A percentile compares a stretch with the other conserved stretches of the same genome.
phyloP scores from a whole-genome alignment of 2,888 invertebrate species.

The Abscondita cerata region DNA sequence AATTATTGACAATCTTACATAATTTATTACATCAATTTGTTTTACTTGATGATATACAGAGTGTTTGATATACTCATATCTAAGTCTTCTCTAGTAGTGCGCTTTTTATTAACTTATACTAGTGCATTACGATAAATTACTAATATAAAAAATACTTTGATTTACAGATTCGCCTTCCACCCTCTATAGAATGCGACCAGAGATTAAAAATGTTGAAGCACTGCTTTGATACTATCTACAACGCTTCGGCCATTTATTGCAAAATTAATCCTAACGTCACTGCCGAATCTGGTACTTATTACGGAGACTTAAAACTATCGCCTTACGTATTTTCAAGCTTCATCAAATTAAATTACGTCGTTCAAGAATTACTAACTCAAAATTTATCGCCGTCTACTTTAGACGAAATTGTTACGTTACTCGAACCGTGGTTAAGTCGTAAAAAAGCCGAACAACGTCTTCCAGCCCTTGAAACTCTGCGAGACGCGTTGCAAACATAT shows the following conservation, averaged over 20 bases:
- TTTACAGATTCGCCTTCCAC: constrained; percentile 55
- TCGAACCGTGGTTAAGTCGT: constrained; percentile 73
- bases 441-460: constrained; percentile 74
- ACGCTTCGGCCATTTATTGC: constrained; percentile 57
- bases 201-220: constrained; percentile 70
- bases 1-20: too few species aligned
- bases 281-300: constrained; percentile 39
- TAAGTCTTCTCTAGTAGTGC: too few species aligned
- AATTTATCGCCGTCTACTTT: constrained; percentile 74
- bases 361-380: constrained; percentile 71
- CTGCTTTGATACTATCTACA: constrained; percentile 59
- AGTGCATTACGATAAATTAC: too few species aligned
- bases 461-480: constrained; percentile 62
- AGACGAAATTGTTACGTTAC: constrained; percentile 72
- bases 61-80: too few species aligned
- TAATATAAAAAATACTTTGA: not conserved
- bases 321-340: constrained; percentile 64
- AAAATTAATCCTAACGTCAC: constrained; percentile 49
- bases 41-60: too few species aligned
- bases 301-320: constrained; percentile 54
- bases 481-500: constrained; percentile 62
- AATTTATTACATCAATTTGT: too few species aligned
- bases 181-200: constrained; percentile 67
- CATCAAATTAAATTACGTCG: constrained; percentile 69
- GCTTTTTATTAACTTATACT: too few species aligned